Base-by-base conservation (phyloP, 53 echinoderm and acorn worm genomes). In the Stichopus horrens region DNA sequence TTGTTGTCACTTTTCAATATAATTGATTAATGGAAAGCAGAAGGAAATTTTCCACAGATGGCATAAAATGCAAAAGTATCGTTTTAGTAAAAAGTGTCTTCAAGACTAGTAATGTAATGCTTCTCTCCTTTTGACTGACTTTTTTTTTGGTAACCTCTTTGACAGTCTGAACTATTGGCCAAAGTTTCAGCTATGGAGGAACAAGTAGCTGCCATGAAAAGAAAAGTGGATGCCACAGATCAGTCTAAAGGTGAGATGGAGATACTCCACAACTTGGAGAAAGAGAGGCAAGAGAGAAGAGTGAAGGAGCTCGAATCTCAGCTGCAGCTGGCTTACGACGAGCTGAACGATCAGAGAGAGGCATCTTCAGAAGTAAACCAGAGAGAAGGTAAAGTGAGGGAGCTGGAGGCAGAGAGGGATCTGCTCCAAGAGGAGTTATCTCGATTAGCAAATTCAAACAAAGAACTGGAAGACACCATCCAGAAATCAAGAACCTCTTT, bases 321-420 rank as follows among this genome's bases (percentile, higher is more conserved):
- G 1, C 81, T 81, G 14, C 81, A 81, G 58, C 57, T 21, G 53
- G 52, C 81, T 9, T 81, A 81, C 22, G 81, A 81, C 21, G 81
- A 81, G 0, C 19, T 21, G 8, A 81, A 81, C 8, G 53, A 19
- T 21, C 81, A 81, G 58, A 81, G 22, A 8, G 58, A 81, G 21
- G 56, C 58, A 8, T 55, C 56, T 5, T 58, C 81, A 5, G 23
- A 79, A 5, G 16, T 19, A 53, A 79, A 5, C 8, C 52, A 79
- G 9, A 79, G 7, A 0, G 79, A 79, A 79, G 53, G 54, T 16
- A 53, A 54, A 18, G 52, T 79, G 13, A 53, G 16, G 5, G 55
- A 53, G 9, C n/a, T 79, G 56, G 19, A 53, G 55, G 79, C 79
- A 53, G 79, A 53, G 55, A 79, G n/a, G 5, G 53, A 54, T 9